phyloP scores from a whole-genome alignment of 2,113 vertebrate genomes.

The Echinops telfairi region DNA sequence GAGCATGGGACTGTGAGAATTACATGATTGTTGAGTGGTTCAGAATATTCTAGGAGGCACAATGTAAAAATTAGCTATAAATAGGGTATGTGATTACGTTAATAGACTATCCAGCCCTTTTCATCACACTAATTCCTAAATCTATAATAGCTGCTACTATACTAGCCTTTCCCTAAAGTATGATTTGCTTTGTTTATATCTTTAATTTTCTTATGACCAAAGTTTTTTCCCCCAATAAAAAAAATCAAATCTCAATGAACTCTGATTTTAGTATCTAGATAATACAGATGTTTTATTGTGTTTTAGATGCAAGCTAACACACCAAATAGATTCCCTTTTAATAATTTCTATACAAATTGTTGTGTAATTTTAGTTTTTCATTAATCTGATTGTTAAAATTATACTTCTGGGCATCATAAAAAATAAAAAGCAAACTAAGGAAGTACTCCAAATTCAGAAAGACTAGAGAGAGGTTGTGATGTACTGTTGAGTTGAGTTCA shows the following conservation, averaged over 20 bases:
- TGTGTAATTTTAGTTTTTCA: too few relatives aligned
- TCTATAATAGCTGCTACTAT: not conserved
- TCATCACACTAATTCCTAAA: not conserved
- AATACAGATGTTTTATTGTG: not conserved
- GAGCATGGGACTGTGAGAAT: too few relatives aligned
- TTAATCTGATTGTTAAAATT: too few relatives aligned
- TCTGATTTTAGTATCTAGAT: not conserved
- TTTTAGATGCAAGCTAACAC: not conserved
- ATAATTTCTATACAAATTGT: too few relatives aligned
- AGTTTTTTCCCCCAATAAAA: not conserved
- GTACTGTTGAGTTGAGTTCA: too few relatives aligned
- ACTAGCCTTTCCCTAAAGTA: conserved; percentile 6
- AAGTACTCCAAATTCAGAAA: too few relatives aligned
- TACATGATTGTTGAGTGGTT: not conserved
- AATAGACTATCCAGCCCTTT: not conserved
- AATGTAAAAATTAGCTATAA: not conserved
- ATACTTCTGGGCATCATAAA: too few relatives aligned
- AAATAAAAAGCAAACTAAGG: too few relatives aligned
- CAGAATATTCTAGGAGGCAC: not conserved
- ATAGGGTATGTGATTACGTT: not conserved
- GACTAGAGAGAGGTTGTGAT: too few relatives aligned
- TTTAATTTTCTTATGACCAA: not conserved
- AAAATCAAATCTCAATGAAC: not conserved
- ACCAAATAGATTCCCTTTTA: not conserved
- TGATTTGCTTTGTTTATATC: not conserved